phyloP scores from a whole-genome alignment of 2,888 invertebrate genomes.

The Campaea margaritaria region DNA sequence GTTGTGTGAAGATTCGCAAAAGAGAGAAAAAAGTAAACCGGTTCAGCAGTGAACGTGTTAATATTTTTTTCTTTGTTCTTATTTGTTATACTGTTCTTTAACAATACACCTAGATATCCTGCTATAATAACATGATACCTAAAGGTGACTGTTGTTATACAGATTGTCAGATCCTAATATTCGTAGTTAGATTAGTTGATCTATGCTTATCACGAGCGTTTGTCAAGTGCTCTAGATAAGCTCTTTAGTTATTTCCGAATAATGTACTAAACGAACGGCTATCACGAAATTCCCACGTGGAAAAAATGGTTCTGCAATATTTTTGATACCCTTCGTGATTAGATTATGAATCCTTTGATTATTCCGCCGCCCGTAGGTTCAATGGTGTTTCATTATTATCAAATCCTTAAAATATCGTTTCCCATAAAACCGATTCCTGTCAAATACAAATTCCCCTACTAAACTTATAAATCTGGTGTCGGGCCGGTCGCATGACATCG shows the following conservation, averaged over 20 bases:
- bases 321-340: neutral
- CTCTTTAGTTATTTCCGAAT: slow-evolving; percentile 21
- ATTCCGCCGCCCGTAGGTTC: too few relatives aligned
- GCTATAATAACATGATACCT: neutral
- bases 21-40: too few relatives aligned
- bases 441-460: neutral
- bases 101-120: neutral
- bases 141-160: slow-evolving; percentile 2
- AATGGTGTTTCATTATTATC: too few relatives aligned
- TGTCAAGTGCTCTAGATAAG: slow-evolving; percentile 18
- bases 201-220: slow-evolving; percentile 14
- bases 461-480: neutral
- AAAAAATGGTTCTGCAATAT: neutral
- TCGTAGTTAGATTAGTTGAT: slow-evolving; percentile 16
- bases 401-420: neutral
- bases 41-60: too few relatives aligned
- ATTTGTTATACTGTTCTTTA: neutral
- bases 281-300: slow-evolving; percentile 17
- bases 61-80: too few relatives aligned
- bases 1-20: too few relatives aligned
- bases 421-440: neutral
- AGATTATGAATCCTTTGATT: too few relatives aligned
- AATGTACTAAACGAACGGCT: slow-evolving; percentile 9
- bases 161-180: slow-evolving; percentile 5
- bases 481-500: slow-evolving; percentile 23